phyloP scores from a whole-genome alignment of 2,888 invertebrate species.

The Bombyx huttoni region DNA sequence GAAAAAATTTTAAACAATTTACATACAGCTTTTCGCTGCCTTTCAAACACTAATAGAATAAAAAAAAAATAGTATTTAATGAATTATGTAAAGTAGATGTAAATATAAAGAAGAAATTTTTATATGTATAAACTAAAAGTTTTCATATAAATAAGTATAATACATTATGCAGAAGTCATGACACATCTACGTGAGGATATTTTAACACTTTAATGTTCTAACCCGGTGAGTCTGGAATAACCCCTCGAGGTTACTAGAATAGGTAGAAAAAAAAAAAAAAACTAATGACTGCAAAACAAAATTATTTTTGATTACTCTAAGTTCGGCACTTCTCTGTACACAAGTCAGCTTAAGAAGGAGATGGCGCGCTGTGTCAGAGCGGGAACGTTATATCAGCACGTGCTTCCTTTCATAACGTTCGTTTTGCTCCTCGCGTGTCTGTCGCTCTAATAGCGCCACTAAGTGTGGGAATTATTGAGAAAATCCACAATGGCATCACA shows the following conservation, averaged over 20 bases:
- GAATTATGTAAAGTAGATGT: too few relatives aligned
- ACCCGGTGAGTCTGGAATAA: too few relatives aligned
- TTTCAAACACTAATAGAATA: too few relatives aligned
- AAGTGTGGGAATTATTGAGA: slow-evolving; percentile 40
- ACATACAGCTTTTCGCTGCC: not conserved
- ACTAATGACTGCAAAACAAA: slow-evolving; percentile 1
- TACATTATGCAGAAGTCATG: too few relatives aligned
- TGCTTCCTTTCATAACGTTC: slow-evolving; percentile 60
- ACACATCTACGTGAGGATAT: too few relatives aligned
- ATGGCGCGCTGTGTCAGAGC: slow-evolving; percentile 23
- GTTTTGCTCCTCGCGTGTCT: slow-evolving; percentile 54
- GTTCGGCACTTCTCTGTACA: slow-evolving; percentile 1
- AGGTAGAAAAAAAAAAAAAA: too few relatives aligned
- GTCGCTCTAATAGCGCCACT: slow-evolving; percentile 52
- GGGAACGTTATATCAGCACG: slow-evolving; percentile 47
- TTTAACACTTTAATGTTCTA: too few relatives aligned
- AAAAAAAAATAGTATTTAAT: too few relatives aligned
- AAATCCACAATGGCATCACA: not conserved
- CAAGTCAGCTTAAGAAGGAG: slow-evolving; percentile 10
- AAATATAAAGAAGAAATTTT: not conserved
- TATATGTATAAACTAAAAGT: too few relatives aligned
- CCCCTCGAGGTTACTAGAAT: too few relatives aligned
- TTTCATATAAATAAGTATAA: too few relatives aligned
- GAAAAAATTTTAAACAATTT: slow-evolving; percentile 11
- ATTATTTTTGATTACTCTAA: not conserved